phyloP scores from a whole-genome alignment of 2,797 vertebrate genomes.

The Tauraco hartlaubi region DNA sequence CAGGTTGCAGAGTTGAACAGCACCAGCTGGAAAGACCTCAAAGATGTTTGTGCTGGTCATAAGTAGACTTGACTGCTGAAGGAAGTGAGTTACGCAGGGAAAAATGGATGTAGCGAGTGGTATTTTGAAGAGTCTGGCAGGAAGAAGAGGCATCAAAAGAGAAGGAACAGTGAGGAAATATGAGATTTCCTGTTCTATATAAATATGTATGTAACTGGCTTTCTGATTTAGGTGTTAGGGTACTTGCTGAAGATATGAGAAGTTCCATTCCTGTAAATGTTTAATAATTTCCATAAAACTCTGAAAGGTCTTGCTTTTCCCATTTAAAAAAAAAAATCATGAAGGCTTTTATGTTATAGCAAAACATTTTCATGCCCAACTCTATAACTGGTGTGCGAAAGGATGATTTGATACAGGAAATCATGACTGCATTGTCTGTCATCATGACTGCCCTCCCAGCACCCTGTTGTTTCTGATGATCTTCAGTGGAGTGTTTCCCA shows the following conservation, averaged over 20 bases:
- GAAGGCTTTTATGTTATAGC: background rate
- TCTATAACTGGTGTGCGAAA: background rate
- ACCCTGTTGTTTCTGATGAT: background rate
- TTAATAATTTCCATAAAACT: background rate
- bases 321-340: background rate
- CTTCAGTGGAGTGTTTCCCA: background rate
- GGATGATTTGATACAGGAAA: background rate
- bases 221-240: background rate
- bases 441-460: background rate
- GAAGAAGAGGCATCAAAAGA: slow-evolving; percentile 32
- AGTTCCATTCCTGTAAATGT: background rate
- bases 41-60: background rate
- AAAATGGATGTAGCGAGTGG: background rate
- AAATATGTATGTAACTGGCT: background rate
- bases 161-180: slow-evolving; percentile 3
- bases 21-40: background rate
- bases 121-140: slow-evolving; percentile 15
- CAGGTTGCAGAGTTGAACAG: background rate
- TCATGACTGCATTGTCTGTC: background rate
- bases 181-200: background rate
- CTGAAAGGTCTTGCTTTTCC: background rate
- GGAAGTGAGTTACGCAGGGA: background rate
- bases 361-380: background rate
- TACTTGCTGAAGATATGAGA: background rate
- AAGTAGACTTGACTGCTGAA: background rate